A percentile compares a stretch with the other conserved stretches of the same genome.
phyloP scores from a whole-genome alignment of 2,888 invertebrate genomes.

The Agrochola litura region DNA sequence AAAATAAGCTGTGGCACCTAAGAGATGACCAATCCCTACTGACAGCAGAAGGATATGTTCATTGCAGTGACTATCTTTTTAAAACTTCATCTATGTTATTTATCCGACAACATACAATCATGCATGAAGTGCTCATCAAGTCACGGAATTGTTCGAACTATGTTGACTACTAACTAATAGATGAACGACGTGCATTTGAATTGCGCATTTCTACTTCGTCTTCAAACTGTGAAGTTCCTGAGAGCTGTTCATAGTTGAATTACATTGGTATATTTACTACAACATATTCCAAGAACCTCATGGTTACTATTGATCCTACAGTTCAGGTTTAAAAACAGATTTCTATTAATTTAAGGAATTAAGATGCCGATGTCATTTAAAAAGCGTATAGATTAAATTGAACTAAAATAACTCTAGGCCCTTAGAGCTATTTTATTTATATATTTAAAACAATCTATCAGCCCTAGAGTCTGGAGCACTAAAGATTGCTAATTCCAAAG shows the following conservation, averaged over 20 bases:
- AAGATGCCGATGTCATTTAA: not conserved
- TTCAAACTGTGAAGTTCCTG: slow-evolving; percentile 4
- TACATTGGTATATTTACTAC: not conserved
- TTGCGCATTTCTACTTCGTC: not conserved
- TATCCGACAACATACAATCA: too few relatives aligned
- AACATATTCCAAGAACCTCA: not conserved
- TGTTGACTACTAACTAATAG: slow-evolving; percentile 7
- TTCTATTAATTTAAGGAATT: not conserved
- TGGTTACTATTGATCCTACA: not conserved
- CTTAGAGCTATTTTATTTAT: not conserved
- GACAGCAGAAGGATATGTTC: too few relatives aligned
- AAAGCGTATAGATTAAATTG: not conserved
- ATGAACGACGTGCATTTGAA: not conserved
- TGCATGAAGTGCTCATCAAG: not conserved
- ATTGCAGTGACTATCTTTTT: not conserved
- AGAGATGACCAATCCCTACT: too few relatives aligned
- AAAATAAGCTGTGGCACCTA: too few relatives aligned
- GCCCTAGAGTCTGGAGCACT: not conserved
- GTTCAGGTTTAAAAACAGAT: not conserved
- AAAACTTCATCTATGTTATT: too few relatives aligned
- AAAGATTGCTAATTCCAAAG: not conserved
- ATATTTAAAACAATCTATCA: not conserved
- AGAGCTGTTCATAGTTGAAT: not conserved
- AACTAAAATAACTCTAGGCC: too few relatives aligned
- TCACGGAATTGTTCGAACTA: not conserved